Percentiles rank a stretch among this genome's conserved stretches.
phyloP scores from a whole-genome alignment of 2,888 invertebrate species.

The Cryptocheilus praepositus region DNA sequence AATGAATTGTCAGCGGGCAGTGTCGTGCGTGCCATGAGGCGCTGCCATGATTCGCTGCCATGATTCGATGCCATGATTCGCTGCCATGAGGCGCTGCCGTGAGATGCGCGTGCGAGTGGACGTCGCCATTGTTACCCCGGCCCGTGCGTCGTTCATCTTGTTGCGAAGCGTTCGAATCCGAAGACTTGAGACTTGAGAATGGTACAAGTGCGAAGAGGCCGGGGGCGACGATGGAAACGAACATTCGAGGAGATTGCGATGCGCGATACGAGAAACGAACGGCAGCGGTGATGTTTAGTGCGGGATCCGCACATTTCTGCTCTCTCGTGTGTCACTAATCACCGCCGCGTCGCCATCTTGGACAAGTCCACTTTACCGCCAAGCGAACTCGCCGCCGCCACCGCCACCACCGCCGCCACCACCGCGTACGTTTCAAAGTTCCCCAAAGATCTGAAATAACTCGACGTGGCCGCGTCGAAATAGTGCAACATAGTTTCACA shows the following conservation, averaged over 20 bases:
- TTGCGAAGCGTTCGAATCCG: constrained; percentile 3
- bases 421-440: constrained; percentile 31
- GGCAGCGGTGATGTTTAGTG: too few species aligned
- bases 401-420: too few species aligned
- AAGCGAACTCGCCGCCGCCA: too few species aligned
- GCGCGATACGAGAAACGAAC: too few species aligned
- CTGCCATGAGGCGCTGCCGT: constrained; percentile 49
- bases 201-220: not conserved
- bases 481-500: not conserved
- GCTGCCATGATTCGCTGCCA: constrained; percentile 47
- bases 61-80: too few species aligned
- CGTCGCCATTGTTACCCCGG: constrained; percentile 62
- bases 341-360: constrained; percentile 67
- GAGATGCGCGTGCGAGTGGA: constrained; percentile 49
- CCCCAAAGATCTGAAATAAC: constrained; percentile 19
- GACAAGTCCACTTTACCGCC: constrained; percentile 71
- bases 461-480: constrained; percentile 1
- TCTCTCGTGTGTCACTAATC: constrained; percentile 44
- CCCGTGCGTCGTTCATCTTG: constrained; percentile 49
- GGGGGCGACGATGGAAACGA: too few species aligned
- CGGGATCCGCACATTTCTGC: not conserved
- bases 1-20: constrained; percentile 50
- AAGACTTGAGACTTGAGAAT: too few species aligned
- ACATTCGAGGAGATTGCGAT: too few species aligned
- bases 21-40: constrained; percentile 45